These are phyloP conservation scores for Clamator glandarius DNA, from an alignment of 2,797 vertebrate genomes.

Conservation along the genomic window DNA sequence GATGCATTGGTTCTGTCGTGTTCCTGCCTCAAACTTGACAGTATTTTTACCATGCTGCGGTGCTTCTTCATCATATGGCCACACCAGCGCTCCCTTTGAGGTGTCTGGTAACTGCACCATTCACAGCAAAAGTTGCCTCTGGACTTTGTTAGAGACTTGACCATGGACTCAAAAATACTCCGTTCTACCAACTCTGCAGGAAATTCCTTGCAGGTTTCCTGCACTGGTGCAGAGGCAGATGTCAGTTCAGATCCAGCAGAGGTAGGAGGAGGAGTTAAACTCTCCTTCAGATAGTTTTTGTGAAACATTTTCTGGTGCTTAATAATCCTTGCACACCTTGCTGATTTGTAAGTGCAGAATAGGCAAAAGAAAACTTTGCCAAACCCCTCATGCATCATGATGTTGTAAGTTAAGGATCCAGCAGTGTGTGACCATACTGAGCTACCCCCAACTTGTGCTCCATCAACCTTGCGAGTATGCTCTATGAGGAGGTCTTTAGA, in stretches of 20 bases:
- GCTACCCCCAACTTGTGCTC: slow-evolving; percentile 81
- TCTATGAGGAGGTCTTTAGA: slow-evolving; percentile 95
- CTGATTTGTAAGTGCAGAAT: slow-evolving; percentile 96
- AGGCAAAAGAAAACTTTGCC: slow-evolving; percentile 95
- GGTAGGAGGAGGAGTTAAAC: slow-evolving; percentile 68
- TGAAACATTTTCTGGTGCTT: slow-evolving; percentile 98
- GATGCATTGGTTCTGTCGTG: slow-evolving; percentile 81
- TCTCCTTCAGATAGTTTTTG: slow-evolving; percentile 82
- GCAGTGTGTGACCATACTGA: slow-evolving; percentile 75
- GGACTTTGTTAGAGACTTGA: slow-evolving; percentile 79
- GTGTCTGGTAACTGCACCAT: slow-evolving; percentile 97
- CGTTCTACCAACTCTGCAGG: slow-evolving; percentile 81
- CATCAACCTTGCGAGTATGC: slow-evolving; percentile 95
- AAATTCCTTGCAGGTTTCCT: slow-evolving; percentile 83
- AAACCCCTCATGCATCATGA: slow-evolving; percentile 89
- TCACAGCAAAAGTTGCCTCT: slow-evolving; percentile 94
- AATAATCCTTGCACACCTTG: slow-evolving; percentile 89
- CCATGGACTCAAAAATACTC: slow-evolving; percentile 80
- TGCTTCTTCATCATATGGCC: slow-evolving; percentile 97
- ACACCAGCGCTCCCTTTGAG: slow-evolving; percentile 92
- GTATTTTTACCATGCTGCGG: slow-evolving; percentile 94
- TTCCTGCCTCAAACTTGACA: slow-evolving; percentile 85
- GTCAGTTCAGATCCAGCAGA: slow-evolving; percentile 79
- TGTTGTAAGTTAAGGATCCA: slow-evolving; percentile 86
- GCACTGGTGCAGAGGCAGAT: slow-evolving; percentile 78